Conservation (phyloP, 1,140 invertebrate species). For the Leptonema lineaticorne region DNA sequence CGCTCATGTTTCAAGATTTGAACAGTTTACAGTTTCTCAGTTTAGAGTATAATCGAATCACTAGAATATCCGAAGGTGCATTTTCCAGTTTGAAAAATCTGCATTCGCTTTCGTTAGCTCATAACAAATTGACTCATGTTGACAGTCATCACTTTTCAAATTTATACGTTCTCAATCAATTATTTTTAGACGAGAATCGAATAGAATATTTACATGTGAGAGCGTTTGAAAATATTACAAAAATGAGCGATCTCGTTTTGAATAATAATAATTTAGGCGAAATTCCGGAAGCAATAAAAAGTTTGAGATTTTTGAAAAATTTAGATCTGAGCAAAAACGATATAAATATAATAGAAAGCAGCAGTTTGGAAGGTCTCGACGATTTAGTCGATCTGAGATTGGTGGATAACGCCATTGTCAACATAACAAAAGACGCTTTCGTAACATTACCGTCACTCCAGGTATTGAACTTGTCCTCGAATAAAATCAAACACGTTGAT, state of each 20-base stretch:
- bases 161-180: slow-evolving; percentile 70
- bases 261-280: slow-evolving; percentile 73
- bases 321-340: slow-evolving; percentile 80
- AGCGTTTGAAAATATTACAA: slow-evolving; percentile 78
- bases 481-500: slow-evolving; percentile 67
- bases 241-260: slow-evolving; percentile 76
- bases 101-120: slow-evolving; percentile 71
- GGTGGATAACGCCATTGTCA: slow-evolving; percentile 67
- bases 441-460: slow-evolving; percentile 64
- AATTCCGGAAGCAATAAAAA: slow-evolving; percentile 72
- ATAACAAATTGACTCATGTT: slow-evolving; percentile 72
- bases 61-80: slow-evolving; percentile 70
- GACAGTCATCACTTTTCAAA: slow-evolving; percentile 73
- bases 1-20: slow-evolving; percentile 72
- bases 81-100: slow-evolving; percentile 76
- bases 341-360: slow-evolving; percentile 63
- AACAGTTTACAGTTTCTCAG: slow-evolving; percentile 75
- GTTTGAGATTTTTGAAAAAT: slow-evolving; percentile 68
- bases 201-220: slow-evolving; percentile 68
- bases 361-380: slow-evolving; percentile 65
- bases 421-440: slow-evolving; percentile 69
- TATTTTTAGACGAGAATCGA: slow-evolving; percentile 75
- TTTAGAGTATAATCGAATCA: slow-evolving; percentile 74
- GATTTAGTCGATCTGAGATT: slow-evolving; percentile 64
- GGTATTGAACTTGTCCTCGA: slow-evolving; percentile 69